Conservation (phyloP, 2,888 invertebrate species). For the Conchocele bisecta region DNA sequence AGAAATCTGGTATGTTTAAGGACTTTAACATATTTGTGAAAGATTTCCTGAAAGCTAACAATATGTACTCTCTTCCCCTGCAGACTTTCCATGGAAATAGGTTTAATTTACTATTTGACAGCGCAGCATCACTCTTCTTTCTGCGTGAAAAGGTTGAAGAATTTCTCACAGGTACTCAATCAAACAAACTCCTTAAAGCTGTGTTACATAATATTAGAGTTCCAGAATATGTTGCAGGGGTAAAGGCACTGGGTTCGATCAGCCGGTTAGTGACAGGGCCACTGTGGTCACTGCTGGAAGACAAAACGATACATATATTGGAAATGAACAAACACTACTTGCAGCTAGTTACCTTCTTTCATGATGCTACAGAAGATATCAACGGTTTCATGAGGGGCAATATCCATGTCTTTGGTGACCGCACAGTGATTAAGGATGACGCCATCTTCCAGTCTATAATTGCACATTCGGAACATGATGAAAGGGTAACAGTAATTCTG, state of each 20-base stretch:
- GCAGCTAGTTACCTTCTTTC: slow-evolving; percentile 16
- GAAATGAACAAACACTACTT: slow-evolving; percentile 28
- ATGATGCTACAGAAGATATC: slow-evolving; percentile 1
- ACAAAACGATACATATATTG: slow-evolving; percentile 30
- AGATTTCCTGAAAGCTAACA: slow-evolving; percentile 33
- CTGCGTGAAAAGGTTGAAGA: slow-evolving; percentile 33
- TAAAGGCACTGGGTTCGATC: slow-evolving; percentile 57
- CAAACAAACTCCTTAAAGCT: slow-evolving; percentile 47
- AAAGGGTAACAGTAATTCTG: slow-evolving; percentile 14
- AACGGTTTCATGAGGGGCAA: slow-evolving; percentile 5
- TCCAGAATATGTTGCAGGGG: slow-evolving; percentile 46
- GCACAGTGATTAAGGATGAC: slow-evolving; percentile 17
- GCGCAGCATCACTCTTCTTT: slow-evolving; percentile 37
- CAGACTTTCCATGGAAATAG: slow-evolving; percentile 50
- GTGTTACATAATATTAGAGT: slow-evolving; percentile 47
- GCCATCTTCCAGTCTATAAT: slow-evolving; percentile 8
- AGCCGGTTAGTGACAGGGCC: slow-evolving; percentile 34
- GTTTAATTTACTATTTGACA: slow-evolving; percentile 55
- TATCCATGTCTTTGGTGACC: neutral
- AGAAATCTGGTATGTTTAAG: slow-evolving; percentile 34
- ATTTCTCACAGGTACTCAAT: slow-evolving; percentile 27
- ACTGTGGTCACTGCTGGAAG: slow-evolving; percentile 41
- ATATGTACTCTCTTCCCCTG: slow-evolving; percentile 22
- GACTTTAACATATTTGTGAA: slow-evolving; percentile 30
- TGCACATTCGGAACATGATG: slow-evolving; percentile 26